Percentiles rank a stretch among this genome's conserved stretches.
These are phyloP conservation scores for Diachasmimorpha longicaudata DNA, from an alignment of 1,140 invertebrate genomes.

Conservation along the genomic window DNA sequence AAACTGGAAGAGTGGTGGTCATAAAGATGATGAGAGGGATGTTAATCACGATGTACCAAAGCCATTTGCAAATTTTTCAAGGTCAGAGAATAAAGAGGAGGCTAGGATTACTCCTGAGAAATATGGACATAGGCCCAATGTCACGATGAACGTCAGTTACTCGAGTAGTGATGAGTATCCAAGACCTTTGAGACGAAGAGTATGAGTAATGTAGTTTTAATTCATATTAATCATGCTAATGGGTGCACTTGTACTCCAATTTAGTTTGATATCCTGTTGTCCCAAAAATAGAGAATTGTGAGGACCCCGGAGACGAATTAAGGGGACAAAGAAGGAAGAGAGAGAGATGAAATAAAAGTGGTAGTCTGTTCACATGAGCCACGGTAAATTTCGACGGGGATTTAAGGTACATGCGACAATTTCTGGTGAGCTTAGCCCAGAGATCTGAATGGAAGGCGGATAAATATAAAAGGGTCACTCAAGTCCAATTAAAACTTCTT, in stretches of 20 bases:
- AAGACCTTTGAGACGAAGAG: not conserved
- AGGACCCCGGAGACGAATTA: not conserved
- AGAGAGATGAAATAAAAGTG: not conserved
- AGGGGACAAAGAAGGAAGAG: not conserved
- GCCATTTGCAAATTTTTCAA: not conserved
- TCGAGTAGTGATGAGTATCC: conserved; percentile 7
- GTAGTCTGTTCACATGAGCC: no score
- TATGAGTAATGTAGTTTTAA: not conserved
- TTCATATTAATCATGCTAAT: not conserved
- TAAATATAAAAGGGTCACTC: no score
- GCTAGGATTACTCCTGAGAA: not conserved
- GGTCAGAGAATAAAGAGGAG: not conserved
- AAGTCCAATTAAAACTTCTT: no score
- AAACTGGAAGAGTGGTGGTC: not conserved
- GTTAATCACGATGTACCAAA: conserved; percentile 2
- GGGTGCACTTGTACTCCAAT: not conserved
- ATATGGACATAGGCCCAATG: not conserved
- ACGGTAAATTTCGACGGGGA: no score
- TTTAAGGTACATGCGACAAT: no score
- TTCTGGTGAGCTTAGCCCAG: no score
- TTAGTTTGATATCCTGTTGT: not conserved
- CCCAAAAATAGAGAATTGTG: not conserved
- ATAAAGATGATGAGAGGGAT: not conserved
- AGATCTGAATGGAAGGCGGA: no score
- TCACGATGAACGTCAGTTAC: not conserved